phyloP scores from a whole-genome alignment of 2,113 vertebrate species.

The Apus apus region DNA sequence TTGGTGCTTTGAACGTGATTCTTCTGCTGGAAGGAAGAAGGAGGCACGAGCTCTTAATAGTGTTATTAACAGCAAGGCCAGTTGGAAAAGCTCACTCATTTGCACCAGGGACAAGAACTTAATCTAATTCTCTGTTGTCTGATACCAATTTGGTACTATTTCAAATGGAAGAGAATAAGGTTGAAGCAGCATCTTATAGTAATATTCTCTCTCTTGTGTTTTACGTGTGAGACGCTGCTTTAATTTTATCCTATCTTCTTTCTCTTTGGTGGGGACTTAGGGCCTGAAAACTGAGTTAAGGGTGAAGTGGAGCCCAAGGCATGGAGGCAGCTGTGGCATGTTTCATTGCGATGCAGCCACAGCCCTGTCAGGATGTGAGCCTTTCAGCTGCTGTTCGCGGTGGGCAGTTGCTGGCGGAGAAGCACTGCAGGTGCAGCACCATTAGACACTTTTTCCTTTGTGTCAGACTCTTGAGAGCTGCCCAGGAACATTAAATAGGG shows the following conservation, averaged over 20 bases:
- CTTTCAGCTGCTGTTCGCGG: not conserved
- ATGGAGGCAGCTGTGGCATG: not conserved
- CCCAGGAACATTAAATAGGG: constrained; percentile 13
- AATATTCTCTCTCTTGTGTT: not conserved
- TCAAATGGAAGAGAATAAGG: not conserved
- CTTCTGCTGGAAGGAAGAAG: constrained; percentile 10
- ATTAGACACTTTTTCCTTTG: constrained; percentile 34
- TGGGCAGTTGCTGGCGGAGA: constrained; percentile 1
- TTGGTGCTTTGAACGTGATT: not conserved
- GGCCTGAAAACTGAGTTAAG: not conserved
- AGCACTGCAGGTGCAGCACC: constrained; percentile 24
- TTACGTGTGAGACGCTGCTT: not conserved
- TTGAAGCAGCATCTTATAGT: not conserved
- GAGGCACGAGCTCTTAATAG: not conserved
- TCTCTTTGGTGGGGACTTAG: not conserved
- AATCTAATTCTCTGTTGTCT: not conserved
- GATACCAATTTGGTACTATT: not conserved
- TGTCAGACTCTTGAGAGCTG: not conserved
- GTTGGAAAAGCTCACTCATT: not conserved
- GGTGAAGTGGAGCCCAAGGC: not conserved
- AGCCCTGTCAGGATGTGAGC: not conserved
- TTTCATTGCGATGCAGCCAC: fast-evolving
- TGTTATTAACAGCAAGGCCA: not conserved
- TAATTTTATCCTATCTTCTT: not conserved
- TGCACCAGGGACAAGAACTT: not conserved